Conservation (phyloP, 2,888 invertebrate genomes). For the Lithosia quadra region DNA sequence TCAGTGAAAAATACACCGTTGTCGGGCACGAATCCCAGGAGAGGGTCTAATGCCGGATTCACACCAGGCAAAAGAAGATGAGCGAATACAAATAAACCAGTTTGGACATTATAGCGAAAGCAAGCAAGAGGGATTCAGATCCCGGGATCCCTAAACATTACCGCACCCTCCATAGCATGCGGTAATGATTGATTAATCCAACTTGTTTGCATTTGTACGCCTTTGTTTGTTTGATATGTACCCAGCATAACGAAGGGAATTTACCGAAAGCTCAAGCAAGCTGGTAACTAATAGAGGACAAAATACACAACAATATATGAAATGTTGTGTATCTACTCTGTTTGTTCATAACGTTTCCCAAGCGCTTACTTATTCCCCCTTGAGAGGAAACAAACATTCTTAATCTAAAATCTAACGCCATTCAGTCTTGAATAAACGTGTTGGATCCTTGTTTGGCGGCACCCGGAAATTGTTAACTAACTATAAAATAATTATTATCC, state of each 20-base stretch:
- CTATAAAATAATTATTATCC: slow-evolving; percentile 11
- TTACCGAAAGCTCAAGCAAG: not conserved
- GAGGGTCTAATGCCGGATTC: not conserved
- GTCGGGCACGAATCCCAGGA: slow-evolving; percentile 6
- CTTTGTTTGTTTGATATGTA: not conserved
- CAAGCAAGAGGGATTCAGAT: not conserved
- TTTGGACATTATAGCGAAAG: not conserved
- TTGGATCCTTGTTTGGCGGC: slow-evolving; percentile 11
- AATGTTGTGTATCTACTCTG: slow-evolving; percentile 11
- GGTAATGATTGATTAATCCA: not conserved
- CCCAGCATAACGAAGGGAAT: not conserved
- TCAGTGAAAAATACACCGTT: slow-evolving; percentile 5
- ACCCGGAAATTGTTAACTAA: slow-evolving; percentile 19
- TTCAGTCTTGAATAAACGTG: slow-evolving; percentile 21
- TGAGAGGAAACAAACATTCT: slow-evolving; percentile 19
- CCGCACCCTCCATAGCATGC: not conserved
- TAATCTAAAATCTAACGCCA: slow-evolving; percentile 20
- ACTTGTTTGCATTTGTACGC: slow-evolving; percentile 2
- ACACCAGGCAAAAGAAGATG: not conserved
- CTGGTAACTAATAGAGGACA: slow-evolving; percentile 3
- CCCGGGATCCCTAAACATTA: not conserved
- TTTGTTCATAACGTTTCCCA: slow-evolving; percentile 13
- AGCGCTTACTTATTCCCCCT: slow-evolving; percentile 19
- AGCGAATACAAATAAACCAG: not conserved
- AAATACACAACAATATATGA: slow-evolving; percentile 9